A percentile compares a stretch with the other conserved stretches of the same genome.
Evolutionary conservation across 2,113 vertebrate genomes (phyloP).

Genomic region (Bubo bubo): DNA sequence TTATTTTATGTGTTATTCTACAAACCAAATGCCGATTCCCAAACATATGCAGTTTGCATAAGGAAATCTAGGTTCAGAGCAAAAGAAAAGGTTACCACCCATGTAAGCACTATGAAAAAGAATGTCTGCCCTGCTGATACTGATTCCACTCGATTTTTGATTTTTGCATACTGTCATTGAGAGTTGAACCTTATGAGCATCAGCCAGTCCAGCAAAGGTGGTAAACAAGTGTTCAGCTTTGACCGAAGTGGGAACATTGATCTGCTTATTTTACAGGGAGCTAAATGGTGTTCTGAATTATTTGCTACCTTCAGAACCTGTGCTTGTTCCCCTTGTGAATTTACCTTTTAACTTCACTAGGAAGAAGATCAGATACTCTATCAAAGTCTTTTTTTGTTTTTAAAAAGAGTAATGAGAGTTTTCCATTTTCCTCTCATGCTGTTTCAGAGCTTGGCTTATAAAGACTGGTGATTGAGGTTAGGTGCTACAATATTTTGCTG

Average conservation of each 20-base stretch:
- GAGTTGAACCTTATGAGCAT: not conserved
- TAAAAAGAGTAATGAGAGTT: not conserved
- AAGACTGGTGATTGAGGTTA: not conserved
- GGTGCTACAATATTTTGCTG: not conserved
- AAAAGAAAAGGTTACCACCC: not conserved
- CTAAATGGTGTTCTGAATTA: not conserved
- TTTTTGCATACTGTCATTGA: not conserved
- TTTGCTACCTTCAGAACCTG: not conserved
- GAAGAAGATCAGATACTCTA: not conserved
- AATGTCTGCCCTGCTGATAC: not conserved
- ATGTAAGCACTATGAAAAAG: not conserved
- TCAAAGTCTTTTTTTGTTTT: not conserved
- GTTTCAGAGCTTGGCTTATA: not conserved
- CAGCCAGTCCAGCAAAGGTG: not conserved
- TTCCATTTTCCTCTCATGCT: not conserved
- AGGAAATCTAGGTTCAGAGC: not conserved
- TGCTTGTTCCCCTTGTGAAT: not conserved
- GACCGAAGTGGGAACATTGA: not conserved
- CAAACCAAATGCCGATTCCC: not conserved
- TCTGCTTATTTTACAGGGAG: not conserved
- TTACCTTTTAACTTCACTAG: not conserved
- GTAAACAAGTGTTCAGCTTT: not conserved
- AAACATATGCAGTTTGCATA: not conserved
- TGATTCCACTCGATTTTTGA: not conserved
- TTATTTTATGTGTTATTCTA: not conserved